Base-by-base conservation (phyloP, 2,113 vertebrate genomes). In the Tragelaphus imberbis region DNA sequence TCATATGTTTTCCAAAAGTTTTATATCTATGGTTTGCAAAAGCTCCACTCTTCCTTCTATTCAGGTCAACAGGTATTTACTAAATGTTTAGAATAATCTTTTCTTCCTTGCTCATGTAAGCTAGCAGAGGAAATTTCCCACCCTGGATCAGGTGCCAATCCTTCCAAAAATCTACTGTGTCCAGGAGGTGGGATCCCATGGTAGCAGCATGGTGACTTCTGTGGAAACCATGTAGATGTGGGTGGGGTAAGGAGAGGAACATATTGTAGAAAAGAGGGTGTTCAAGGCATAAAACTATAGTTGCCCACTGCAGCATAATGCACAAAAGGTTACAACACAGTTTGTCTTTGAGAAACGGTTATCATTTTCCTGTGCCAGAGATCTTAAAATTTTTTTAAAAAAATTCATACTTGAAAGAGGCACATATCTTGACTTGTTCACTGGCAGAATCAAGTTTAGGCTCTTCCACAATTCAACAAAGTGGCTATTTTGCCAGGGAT, bases 1-100 rank as follows among this genome's bases (percentile, higher is more conserved):
- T 97, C 59, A 90, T 80, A 71, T 95, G 80, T 90, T 96, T 65
- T 86, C 47, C 88, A 92, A 91, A 97, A 91, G 25, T 80, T 94
- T 79, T 79, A 49, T 65, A 79, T 63, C 75, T 82, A 15, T 49
- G 6, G 3, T 61, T 97, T 94, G 10, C n/a, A 40, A 97, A 93
- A 81, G 4, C 14, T 61, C 65, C 84, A 49, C 47, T 27, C 44
- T 30, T 61, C 71, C 92, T 87, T 95, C 61, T 87, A 40, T 97
- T 95, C 90, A 75, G 33, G 91, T 59, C 96, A 98, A 65, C 23
- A 84, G 11, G 21, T 86, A 96, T 88, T 90, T 92, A 82, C 56
- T 87, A 81, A 92, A 65, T 63, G 16, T 9, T 79, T 82, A 71
- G 27, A 97, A 56, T 91, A 65, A 91, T 95, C 8, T 71, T 80